phyloP scores from a whole-genome alignment of 35 echinoderm and acorn worm species.

The Anneissia japonica region DNA sequence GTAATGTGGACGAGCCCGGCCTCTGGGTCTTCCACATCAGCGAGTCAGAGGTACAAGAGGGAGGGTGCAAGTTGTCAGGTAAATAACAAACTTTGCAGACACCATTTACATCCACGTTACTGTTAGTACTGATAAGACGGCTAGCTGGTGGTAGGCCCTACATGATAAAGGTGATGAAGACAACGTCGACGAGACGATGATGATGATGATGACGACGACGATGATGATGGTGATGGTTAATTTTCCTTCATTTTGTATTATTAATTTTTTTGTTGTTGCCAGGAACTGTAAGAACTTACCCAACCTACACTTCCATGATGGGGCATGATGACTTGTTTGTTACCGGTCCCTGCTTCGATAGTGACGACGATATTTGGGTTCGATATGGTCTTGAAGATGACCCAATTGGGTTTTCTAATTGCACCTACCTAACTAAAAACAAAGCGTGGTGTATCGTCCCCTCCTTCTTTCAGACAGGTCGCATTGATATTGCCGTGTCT shows the following conservation, averaged over 20 bases:
- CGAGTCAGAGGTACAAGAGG: constrained; percentile 50
- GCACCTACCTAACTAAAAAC: constrained; percentile 47
- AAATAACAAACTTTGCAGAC: too few species aligned
- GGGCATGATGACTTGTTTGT: constrained; percentile 65
- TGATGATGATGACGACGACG: not conserved
- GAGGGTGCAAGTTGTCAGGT: constrained; percentile 58
- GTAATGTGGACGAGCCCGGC: constrained; percentile 59
- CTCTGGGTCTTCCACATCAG: constrained; percentile 82
- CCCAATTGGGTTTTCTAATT: constrained; percentile 84
- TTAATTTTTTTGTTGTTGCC: not conserved
- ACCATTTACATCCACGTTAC: too few species aligned
- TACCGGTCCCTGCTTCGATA: constrained; percentile 75
- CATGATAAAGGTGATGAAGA: not conserved
- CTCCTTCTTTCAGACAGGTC: constrained; percentile 73
- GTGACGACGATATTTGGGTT: constrained; percentile 66
- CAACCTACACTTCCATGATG: constrained; percentile 71
- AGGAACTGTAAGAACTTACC: constrained; percentile 63
- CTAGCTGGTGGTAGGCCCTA: not conserved
- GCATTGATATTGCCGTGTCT: constrained; percentile 48
- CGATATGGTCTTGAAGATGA: constrained; percentile 56
- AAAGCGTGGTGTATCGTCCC: constrained; percentile 60
- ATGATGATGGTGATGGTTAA: not conserved
- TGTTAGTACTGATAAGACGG: not conserved
- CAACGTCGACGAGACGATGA: too few species aligned
- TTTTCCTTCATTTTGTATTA: constrained; percentile 2